Base-by-base conservation (phyloP, 2,888 invertebrate genomes). In the Halictus quadricinctus region DNA sequence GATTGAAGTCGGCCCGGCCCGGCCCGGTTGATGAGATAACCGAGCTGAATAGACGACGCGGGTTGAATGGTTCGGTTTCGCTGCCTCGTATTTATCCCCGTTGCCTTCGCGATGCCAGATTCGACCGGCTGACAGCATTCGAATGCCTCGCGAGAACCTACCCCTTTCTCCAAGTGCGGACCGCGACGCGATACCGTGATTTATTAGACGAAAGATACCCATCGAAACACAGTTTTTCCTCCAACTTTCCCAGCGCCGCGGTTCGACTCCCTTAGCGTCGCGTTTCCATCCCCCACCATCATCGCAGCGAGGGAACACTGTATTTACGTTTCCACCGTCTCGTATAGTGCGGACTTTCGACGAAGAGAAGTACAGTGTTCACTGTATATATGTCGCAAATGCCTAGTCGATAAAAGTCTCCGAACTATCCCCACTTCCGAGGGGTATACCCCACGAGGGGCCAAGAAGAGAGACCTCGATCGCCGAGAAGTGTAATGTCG, bases 41-140 rank as follows among this genome's bases (percentile, higher is more conserved):
- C 58, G 48, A 41, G 36, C 13, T 48, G 81, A 81, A 81, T 81
- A 43, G 41, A n/a, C n/a, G 58, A 58, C 18, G 25, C n/a, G 69
- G 36, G 54, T 36, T 66, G 54, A 73, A 54, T 58, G 74, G 25
- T 48, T 70, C 25, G 80, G 50, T 80, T 66, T 21, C 36, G 36
- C 72, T 46, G 21, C 21, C 43, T 81, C 54, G n/a, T 79, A n/a
- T 79, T 81, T 72, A 18, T 43, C 10, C 77, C 43, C 7, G 10
- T 48, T 18, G 29, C 29, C 29, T 29, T 29, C 29, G 29, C 29
- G 29, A 29, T 29, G 60, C 58, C n/a, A 36, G 12, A 64, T 76
- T 36, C 13, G 15, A 36, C 48, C 76, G 60, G n/a, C 76, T 29
- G 76, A 64, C 76, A 69, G 50, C n/a, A 76, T 69, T 69, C 76